phyloP scores from a whole-genome alignment of 2,888 invertebrate species.

The Fragum fragum region DNA sequence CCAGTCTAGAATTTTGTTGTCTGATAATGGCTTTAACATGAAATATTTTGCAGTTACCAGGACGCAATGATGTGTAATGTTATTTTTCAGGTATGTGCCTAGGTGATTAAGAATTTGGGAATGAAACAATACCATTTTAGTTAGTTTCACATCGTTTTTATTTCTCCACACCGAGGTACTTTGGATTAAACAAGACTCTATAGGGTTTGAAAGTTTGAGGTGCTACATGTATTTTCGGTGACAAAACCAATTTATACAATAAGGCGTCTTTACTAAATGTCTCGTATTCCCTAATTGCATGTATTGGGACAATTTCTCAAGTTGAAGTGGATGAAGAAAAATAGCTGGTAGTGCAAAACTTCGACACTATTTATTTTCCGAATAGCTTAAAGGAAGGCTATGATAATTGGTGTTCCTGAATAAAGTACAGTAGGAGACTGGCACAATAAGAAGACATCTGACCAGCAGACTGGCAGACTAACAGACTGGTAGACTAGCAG shows the following conservation, averaged over 20 bases:
- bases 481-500: too few species aligned
- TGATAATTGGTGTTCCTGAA: too few species aligned
- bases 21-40: too few species aligned
- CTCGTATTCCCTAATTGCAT: conserved; percentile 5
- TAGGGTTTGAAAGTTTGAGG: neutral
- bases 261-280: conserved; percentile 4
- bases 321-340: neutral
- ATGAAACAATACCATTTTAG: neutral
- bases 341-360: neutral
- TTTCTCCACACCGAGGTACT: neutral
- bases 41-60: too few species aligned
- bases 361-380: neutral
- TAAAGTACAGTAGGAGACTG: too few species aligned
- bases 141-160: neutral
- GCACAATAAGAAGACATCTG: too few species aligned
- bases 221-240: neutral
- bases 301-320: neutral
- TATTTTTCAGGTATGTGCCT: too few species aligned
- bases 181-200: neutral
- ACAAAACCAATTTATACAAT: conserved; percentile 4
- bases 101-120: too few species aligned
- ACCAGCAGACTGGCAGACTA: too few species aligned
- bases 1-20: too few species aligned
- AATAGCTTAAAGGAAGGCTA: too few species aligned
- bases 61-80: too few species aligned